Conservation (phyloP, 2,797 vertebrate species). For the Macroramphosus scolopax region DNA sequence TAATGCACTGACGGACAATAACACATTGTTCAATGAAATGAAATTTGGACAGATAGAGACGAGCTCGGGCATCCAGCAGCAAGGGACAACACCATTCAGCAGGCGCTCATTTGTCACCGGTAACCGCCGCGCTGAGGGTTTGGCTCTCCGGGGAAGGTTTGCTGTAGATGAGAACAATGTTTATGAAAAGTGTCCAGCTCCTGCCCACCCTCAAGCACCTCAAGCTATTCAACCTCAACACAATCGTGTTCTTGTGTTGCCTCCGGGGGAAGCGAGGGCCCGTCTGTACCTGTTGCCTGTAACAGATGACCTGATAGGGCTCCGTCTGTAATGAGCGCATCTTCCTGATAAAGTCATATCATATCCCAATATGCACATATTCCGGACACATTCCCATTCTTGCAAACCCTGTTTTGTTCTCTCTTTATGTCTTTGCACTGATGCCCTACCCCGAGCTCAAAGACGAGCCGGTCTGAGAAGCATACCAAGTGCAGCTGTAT, state of each 20-base stretch:
- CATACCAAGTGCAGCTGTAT: conserved; percentile 48
- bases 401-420: conserved; percentile 43
- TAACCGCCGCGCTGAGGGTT: conserved; percentile 52
- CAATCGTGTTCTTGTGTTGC: conserved; percentile 29
- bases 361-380: conserved; percentile 12
- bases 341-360: conserved; percentile 46
- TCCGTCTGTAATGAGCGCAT: conserved; percentile 21
- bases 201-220: conserved; percentile 35
- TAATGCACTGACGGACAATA: conserved; percentile 56
- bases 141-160: conserved; percentile 48
- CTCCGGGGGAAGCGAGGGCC: conserved; percentile 23
- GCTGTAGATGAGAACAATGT: conserved; percentile 53
- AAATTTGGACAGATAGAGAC: conserved; percentile 52
- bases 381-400: conserved; percentile 34
- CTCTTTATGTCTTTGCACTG: conserved; percentile 40
- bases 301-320: conserved; percentile 51
- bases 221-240: conserved; percentile 40
- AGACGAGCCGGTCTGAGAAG: conserved; percentile 38
- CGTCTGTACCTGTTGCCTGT: conserved; percentile 35
- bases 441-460: conserved; percentile 38
- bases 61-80: conserved; percentile 32
- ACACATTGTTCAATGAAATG: conserved; percentile 67
- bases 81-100: conserved; percentile 49
- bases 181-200: conserved; percentile 58
- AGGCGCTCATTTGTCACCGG: conserved; percentile 67